These are phyloP conservation scores for Syrphus vitripennis DNA, from an alignment of 2,888 invertebrate species.

Conservation along the genomic window DNA sequence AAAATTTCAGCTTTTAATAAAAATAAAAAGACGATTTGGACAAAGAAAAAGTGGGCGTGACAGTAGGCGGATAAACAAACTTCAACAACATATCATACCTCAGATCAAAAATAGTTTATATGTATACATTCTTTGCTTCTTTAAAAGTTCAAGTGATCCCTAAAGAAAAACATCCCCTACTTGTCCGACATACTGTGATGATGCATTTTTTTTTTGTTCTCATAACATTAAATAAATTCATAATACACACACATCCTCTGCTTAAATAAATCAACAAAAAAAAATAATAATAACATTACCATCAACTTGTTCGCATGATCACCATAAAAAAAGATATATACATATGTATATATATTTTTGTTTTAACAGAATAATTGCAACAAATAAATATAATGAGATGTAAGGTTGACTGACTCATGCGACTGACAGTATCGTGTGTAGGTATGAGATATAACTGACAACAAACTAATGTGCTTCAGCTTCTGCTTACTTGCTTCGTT, in stretches of 20 bases:
- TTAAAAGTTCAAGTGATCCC: too few species aligned
- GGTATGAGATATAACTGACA: not conserved
- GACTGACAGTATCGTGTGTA: not conserved
- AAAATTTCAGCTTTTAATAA: too few species aligned
- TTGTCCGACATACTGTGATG: slow-evolving; percentile 28
- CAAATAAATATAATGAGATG: slow-evolving; percentile 30
- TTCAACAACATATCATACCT: too few species aligned
- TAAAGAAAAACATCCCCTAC: not conserved
- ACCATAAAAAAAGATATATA: slow-evolving; percentile 31
- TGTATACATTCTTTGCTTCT: too few species aligned
- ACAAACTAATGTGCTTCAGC: not conserved
- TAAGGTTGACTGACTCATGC: slow-evolving; percentile 51
- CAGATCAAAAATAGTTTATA: too few species aligned
- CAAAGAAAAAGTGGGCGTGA: too few species aligned
- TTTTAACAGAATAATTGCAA: slow-evolving; percentile 67
- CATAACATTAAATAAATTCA: slow-evolving; percentile 9
- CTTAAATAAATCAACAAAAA: not conserved
- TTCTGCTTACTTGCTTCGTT: slow-evolving; percentile 36
- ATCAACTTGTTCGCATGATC: slow-evolving; percentile 48
- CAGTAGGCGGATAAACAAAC: too few species aligned
- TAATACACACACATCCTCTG: slow-evolving; percentile 22
- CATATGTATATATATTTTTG: slow-evolving; percentile 12
- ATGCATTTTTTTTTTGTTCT: slow-evolving; percentile 20
- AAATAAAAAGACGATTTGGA: too few species aligned
- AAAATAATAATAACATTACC: slow-evolving; percentile 6